phyloP scores from a whole-genome alignment of 1,140 invertebrate genomes.

The Piezodorus guildinii region DNA sequence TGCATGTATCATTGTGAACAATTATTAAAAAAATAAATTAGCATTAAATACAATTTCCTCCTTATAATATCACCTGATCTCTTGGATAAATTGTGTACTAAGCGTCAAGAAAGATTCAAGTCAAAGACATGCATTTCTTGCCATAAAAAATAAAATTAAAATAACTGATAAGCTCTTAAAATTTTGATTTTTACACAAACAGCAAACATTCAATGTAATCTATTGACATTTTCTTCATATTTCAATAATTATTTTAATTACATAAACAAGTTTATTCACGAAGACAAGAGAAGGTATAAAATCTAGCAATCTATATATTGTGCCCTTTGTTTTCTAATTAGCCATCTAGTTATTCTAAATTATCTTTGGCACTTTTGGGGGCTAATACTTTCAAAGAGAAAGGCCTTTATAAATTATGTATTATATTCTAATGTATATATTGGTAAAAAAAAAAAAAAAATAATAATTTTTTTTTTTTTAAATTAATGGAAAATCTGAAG shows the following conservation, averaged over 20 bases:
- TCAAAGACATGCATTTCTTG: no score
- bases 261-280: conserved; percentile 19
- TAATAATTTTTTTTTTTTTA: background rate
- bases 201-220: no score
- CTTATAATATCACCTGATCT: no score
- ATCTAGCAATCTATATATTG: conserved; percentile 20
- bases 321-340: conserved; percentile 17
- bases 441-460: background rate
- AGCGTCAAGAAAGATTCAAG: no score
- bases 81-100: no score
- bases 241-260: background rate
- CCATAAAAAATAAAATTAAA: no score
- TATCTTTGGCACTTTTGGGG: conserved; percentile 19
- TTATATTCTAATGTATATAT: background rate
- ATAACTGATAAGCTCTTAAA: no score
- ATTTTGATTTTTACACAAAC: no score
- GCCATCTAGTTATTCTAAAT: conserved; percentile 9
- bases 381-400: conserved; percentile 1
- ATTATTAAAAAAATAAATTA: no score
- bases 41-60: no score
- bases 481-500: background rate
- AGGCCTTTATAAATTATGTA: background rate
- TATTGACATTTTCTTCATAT: no score
- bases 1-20: no score
- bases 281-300: conserved; percentile 23